A percentile compares a stretch with the other conserved stretches of the same genome.
Conservation (phyloP, 2,888 invertebrate species). For the Mesorhabditis belari region DNA sequence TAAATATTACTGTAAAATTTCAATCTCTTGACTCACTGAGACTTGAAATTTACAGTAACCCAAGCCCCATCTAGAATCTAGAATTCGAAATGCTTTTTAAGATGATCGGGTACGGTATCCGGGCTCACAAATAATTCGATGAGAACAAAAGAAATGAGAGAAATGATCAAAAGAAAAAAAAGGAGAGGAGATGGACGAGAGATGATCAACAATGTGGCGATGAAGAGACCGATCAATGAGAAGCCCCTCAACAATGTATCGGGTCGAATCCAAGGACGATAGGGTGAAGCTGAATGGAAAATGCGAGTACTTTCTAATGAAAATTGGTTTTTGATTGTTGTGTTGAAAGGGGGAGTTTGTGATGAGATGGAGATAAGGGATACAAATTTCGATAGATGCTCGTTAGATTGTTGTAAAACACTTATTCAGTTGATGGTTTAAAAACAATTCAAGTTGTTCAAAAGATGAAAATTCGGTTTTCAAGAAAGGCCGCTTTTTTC, state of each 20-base stretch:
- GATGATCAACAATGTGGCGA: slow-evolving; percentile 37
- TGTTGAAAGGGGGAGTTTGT: neutral
- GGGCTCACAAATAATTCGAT: slow-evolving; percentile 37
- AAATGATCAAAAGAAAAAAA: slow-evolving; percentile 21
- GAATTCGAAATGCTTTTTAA: neutral
- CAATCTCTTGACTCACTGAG: too few relatives aligned
- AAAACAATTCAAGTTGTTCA: too few relatives aligned
- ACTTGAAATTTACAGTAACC: too few relatives aligned
- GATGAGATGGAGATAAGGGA: neutral
- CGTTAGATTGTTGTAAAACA: too few relatives aligned
- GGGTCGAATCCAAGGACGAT: slow-evolving; percentile 24
- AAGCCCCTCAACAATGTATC: slow-evolving; percentile 32
- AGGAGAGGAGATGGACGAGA: slow-evolving; percentile 25
- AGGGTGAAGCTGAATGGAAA: slow-evolving; percentile 29
- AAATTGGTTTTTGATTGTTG: too few relatives aligned
- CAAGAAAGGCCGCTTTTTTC: too few relatives aligned
- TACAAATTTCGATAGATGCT: too few relatives aligned
- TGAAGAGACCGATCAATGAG: slow-evolving; percentile 32
- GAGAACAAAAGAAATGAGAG: slow-evolving; percentile 21
- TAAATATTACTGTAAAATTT: too few relatives aligned
- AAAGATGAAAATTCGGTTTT: too few relatives aligned
- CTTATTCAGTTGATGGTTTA: too few relatives aligned
- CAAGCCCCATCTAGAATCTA: too few relatives aligned
- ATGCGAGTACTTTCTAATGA: neutral
- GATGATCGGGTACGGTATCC: slow-evolving; percentile 15